Evolutionary conservation across 2,797 vertebrate genomes (phyloP).

Genomic region (Onychomys torridus): DNA sequence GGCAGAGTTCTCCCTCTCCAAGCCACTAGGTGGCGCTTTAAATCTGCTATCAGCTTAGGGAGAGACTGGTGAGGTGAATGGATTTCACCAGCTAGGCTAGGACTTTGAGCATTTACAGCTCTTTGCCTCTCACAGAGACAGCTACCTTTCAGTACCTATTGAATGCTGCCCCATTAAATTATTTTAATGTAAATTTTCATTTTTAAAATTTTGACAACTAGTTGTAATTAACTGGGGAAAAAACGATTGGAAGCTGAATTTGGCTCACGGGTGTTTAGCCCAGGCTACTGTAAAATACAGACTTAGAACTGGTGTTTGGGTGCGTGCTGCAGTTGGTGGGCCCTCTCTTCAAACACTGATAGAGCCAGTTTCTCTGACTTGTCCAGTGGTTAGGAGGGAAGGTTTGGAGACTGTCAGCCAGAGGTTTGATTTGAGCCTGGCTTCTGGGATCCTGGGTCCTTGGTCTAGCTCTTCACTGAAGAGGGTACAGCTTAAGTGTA

Average conservation of each 20-base stretch:
- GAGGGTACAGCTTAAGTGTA: not conserved
- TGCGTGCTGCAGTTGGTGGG: not conserved
- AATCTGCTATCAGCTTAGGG: conserved; percentile 50
- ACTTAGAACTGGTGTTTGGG: not conserved
- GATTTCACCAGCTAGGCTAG: not conserved
- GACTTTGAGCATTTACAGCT: not conserved
- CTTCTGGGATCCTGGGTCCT: conserved; percentile 25
- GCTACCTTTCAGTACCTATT: not conserved
- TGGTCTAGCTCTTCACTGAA: not conserved
- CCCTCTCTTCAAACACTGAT: not conserved
- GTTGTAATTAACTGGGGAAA: conserved; percentile 42
- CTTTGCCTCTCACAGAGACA: not conserved
- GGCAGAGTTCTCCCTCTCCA: conserved; percentile 2
- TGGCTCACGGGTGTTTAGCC: not conserved
- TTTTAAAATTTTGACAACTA: conserved; percentile 14
- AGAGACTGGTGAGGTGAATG: not conserved
- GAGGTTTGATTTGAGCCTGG: not conserved
- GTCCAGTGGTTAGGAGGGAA: not conserved
- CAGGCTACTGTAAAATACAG: not conserved
- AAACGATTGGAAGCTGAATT: not conserved
- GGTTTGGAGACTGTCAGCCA: conserved; percentile 22
- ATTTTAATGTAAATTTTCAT: not conserved
- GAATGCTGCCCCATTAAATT: not conserved
- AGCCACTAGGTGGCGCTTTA: conserved; percentile 81
- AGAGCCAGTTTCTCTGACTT: not conserved